phyloP scores from a whole-genome alignment of 2,113 vertebrate species.

The Dascyllus trimaculatus region DNA sequence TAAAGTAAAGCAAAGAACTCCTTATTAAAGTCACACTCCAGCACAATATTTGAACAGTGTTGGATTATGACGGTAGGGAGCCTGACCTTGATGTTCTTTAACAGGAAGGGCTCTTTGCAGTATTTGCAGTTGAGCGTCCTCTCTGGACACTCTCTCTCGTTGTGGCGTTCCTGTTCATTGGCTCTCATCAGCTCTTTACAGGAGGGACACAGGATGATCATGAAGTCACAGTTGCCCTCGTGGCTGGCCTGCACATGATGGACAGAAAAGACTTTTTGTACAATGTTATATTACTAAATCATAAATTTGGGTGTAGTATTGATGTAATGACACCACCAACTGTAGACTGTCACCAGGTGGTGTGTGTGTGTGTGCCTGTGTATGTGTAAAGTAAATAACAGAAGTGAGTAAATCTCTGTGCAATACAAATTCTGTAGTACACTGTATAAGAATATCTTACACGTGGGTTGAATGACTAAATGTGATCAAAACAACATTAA shows the following conservation, averaged over 20 bases:
- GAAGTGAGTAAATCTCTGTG: too few species aligned
- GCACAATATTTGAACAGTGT: neutral
- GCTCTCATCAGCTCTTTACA: conserved; percentile 87
- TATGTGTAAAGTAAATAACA: too few species aligned
- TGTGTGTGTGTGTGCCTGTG: too few species aligned
- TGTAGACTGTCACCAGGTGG: too few species aligned
- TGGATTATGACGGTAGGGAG: neutral
- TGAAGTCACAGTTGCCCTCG: conserved; percentile 87
- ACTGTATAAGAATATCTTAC: too few species aligned
- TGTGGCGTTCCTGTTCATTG: conserved; percentile 88
- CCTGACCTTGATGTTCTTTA: conserved; percentile 84
- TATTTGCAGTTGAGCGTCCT: conserved; percentile 88
- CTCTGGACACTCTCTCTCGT: conserved; percentile 87
- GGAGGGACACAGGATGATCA: conserved; percentile 85
- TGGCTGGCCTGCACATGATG: conserved; percentile 76
- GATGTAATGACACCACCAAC: too few species aligned
- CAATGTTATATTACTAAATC: too few species aligned
- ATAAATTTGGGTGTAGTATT: too few species aligned
- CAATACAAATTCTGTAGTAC: too few species aligned
- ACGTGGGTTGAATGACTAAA: too few species aligned
- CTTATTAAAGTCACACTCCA: neutral
- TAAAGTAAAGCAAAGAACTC: too few species aligned
- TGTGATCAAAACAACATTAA: too few species aligned
- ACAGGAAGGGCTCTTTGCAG: conserved; percentile 86
- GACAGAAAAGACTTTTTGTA: neutral